Conservation (phyloP, 2,113 vertebrate species). For the Acanthisitta chloris region DNA sequence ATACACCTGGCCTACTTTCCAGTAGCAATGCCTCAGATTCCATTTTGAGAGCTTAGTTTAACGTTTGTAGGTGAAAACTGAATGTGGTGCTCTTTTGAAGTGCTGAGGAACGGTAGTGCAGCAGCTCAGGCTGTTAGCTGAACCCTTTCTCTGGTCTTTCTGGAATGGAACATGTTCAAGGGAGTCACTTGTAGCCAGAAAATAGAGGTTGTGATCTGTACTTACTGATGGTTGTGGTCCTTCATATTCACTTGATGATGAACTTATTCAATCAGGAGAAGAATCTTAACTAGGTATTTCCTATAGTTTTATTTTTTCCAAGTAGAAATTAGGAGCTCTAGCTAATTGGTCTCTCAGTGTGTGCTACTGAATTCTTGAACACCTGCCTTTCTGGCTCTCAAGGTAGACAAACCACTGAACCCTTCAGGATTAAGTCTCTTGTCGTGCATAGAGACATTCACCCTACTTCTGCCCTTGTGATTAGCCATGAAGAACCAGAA, state of each 20-base stretch:
- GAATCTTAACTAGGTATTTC: background rate
- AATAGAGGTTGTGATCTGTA: background rate
- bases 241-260: background rate
- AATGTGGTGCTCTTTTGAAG: background rate
- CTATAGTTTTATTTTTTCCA: background rate
- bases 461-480: background rate
- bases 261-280: background rate
- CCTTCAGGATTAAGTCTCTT: background rate
- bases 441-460: background rate
- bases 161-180: background rate
- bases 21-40: background rate
- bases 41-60: background rate
- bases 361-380: background rate
- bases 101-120: background rate
- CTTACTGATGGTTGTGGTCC: background rate
- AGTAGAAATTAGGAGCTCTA: background rate
- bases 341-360: background rate
- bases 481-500: background rate
- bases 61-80: background rate
- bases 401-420: background rate
- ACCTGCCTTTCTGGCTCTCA: background rate
- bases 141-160: background rate
- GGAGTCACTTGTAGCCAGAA: background rate
- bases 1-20: background rate
- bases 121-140: background rate